Base-by-base conservation (phyloP, 2,888 invertebrate genomes). In the Itoplectis maculator region DNA sequence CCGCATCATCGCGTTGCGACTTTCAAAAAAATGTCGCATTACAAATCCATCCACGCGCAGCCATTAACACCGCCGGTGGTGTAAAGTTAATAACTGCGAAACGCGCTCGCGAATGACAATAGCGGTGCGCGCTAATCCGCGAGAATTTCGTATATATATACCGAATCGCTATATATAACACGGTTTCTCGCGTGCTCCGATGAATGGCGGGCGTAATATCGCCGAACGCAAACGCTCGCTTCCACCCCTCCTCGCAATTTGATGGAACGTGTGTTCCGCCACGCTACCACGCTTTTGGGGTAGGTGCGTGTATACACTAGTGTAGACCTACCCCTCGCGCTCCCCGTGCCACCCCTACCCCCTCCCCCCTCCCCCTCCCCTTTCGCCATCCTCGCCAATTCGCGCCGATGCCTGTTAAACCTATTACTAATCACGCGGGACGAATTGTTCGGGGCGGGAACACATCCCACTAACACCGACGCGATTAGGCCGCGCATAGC, bases 361-460 rank as follows among this genome's bases (percentile, higher is more conserved):
- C 29, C 29, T 29, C 5, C 29, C 2, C 2, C 2, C 47, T 3
- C 15, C 20, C 15, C 0, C 68, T 35, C 35, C 35, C 9, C 15
- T 37, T 37, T 37, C 42, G 18, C 18, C 37, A n/a, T 42, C 37
- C 61, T 37, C 42, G 40, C 18, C 37, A n/a, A 42, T 54, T 54
- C 49, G 54, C 51, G 40, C 35, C 35, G 54, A 75, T 68, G 66
- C 54, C 45, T 56, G 66, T 54, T 66, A 66, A 75, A 75, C 75
- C 75, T 56, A 66, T 75, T 75, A 75, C 56, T 59, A 75, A 75
- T 75, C 54, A 56, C 65, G 66, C 45, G 59, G 45, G 45, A 47
- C 35, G 45, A 66, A 75, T 75, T 68, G 56, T 75, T 68, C 15
- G 35, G 42, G 23, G 18, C 20, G 51, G n/a, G n/a, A 63, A 63